A percentile compares a stretch with the other conserved stretches of the same genome.
Evolutionary conservation across 2,797 vertebrate species (phyloP).

Genomic region (Hipposideros larvatus): DNA sequence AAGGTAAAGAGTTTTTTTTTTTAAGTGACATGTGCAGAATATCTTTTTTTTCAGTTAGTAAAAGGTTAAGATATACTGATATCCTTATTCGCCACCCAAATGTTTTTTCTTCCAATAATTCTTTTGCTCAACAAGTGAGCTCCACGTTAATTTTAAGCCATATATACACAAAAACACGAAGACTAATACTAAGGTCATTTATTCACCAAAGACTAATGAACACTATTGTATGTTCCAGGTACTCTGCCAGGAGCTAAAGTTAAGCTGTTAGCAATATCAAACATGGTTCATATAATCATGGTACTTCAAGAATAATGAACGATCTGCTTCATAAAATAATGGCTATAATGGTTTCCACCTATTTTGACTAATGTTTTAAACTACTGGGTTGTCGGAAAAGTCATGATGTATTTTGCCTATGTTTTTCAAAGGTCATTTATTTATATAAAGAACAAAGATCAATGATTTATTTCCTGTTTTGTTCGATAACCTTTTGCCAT

Average conservation of each 20-base stretch:
- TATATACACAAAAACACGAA: slow-evolving; percentile 36
- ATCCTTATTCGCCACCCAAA: slow-evolving; percentile 25
- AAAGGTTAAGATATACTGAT: not conserved
- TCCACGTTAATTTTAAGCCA: not conserved
- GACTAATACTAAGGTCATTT: not conserved
- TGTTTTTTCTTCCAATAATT: slow-evolving; percentile 20
- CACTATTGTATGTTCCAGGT: not conserved
- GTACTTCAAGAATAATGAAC: not conserved
- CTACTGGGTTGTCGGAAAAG: not conserved
- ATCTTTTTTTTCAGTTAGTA: no score
- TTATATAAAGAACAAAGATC: no score
- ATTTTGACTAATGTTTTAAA: slow-evolving; percentile 42
- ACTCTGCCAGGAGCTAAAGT: not conserved
- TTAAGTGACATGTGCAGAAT: not conserved
- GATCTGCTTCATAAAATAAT: slow-evolving; percentile 21
- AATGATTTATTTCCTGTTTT: no score
- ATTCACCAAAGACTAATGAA: slow-evolving; percentile 16
- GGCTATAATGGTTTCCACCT: not conserved
- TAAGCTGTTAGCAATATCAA: not conserved
- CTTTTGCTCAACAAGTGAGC: not conserved
- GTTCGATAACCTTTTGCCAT: no score
- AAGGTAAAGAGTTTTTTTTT: not conserved
- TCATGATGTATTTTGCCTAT: no score
- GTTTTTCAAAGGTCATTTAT: no score
- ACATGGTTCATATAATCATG: not conserved